These are phyloP conservation scores for Herpailurus yagouaroundi DNA, from an alignment of 2,113 vertebrate species.

Conservation along the genomic window DNA sequence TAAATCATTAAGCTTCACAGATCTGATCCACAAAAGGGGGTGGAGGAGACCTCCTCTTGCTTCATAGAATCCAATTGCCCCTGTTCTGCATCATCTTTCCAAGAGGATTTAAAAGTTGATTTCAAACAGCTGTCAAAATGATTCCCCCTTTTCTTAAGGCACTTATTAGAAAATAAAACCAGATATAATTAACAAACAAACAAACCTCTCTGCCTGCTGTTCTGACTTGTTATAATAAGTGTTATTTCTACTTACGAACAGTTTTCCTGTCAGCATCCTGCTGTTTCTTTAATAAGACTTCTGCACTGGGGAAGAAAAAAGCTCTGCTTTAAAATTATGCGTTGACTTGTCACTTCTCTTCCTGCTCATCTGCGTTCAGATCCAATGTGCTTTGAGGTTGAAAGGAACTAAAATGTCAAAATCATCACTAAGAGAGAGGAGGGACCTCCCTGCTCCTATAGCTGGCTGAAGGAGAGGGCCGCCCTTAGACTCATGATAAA, in stretches of 20 bases:
- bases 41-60: not conserved
- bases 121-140: slow-evolving; percentile 65
- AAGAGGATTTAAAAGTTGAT: slow-evolving; percentile 62
- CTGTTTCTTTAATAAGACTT: slow-evolving; percentile 80
- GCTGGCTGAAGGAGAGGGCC: not conserved
- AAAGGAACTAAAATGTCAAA: slow-evolving; percentile 29
- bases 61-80: not conserved
- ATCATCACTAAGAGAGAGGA: not conserved
- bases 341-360: slow-evolving; percentile 50
- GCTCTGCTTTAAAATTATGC: slow-evolving; percentile 61
- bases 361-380: slow-evolving; percentile 35
- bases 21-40: not conserved
- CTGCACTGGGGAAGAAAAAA: slow-evolving; percentile 42
- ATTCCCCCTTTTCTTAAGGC: slow-evolving; percentile 54
- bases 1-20: not conserved
- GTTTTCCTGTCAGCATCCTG: slow-evolving; percentile 78
- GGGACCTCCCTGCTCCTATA: not conserved
- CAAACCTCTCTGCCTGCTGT: slow-evolving; percentile 77
- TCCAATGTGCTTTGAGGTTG: slow-evolving; percentile 33
- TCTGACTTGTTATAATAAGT: slow-evolving; percentile 80
- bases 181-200: slow-evolving; percentile 82
- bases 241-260: slow-evolving; percentile 78
- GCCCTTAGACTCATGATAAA: not conserved
- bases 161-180: slow-evolving; percentile 80
- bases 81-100: not conserved